Evolutionary conservation across 30 jellyfish, hydroid and myxozoan genomes (phyloP).

Genomic region (Calvadosia cruxmelitensis): DNA sequence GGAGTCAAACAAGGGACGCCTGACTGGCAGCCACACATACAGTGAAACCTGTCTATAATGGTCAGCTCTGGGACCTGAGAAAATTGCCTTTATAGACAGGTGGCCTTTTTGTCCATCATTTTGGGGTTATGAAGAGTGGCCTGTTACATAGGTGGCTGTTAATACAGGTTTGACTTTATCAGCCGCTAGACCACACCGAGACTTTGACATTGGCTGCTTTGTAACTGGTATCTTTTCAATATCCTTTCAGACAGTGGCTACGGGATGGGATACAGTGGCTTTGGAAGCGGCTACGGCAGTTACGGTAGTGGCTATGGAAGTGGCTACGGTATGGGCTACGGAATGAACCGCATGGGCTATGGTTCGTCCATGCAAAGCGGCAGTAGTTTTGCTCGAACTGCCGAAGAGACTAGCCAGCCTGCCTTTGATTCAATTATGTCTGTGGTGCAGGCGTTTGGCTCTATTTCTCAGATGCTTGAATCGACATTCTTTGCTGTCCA

Average conservation of each 20-base stretch:
- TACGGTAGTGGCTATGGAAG: conserved; percentile 13
- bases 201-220: too few relatives aligned
- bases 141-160: too few relatives aligned
- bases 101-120: too few relatives aligned
- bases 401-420: conserved; percentile 13
- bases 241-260: not conserved
- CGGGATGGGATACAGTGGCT: not conserved
- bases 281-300: not conserved
- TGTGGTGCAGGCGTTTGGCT: conserved; percentile 80
- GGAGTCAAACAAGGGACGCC: too few relatives aligned
- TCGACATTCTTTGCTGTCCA: conserved; percentile 85
- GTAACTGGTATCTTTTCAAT: too few relatives aligned
- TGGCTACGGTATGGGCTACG: conserved; percentile 11
- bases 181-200: too few relatives aligned
- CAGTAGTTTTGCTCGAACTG: not conserved
- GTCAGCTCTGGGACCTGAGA: too few relatives aligned
- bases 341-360: not conserved
- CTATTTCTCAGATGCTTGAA: conserved; percentile 69
- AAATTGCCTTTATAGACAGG: too few relatives aligned
- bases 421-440: conserved; percentile 70
- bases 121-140: too few relatives aligned
- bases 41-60: too few relatives aligned
- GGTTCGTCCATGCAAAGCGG: not conserved
- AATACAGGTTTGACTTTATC: too few relatives aligned
- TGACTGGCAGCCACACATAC: too few relatives aligned